phyloP scores from a whole-genome alignment of 2,797 vertebrate genomes.

The Cirrhinus mrigala region DNA sequence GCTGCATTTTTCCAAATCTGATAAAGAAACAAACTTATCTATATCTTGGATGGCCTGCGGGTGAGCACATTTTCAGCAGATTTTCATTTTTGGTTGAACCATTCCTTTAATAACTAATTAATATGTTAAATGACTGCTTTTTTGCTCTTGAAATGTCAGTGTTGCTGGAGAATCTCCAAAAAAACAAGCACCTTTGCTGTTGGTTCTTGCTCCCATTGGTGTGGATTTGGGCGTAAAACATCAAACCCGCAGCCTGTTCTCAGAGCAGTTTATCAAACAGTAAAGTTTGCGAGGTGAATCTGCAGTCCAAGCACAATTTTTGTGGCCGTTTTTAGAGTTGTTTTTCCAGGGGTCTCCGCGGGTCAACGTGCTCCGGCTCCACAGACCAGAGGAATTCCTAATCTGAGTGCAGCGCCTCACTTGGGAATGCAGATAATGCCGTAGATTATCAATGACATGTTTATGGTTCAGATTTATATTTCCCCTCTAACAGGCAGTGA shows the following conservation, averaged over 20 bases:
- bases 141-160: not conserved
- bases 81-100: not conserved
- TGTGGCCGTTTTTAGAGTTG: conserved; percentile 58
- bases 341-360: conserved; percentile 51
- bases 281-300: conserved; percentile 45
- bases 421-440: conserved; percentile 76
- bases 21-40: no score
- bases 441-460: conserved; percentile 78
- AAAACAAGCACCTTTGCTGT: not conserved
- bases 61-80: not conserved
- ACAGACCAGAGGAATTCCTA: conserved; percentile 70
- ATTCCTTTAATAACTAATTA: not conserved
- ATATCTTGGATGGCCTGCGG: not conserved
- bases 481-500: conserved; percentile 70
- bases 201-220: not conserved
- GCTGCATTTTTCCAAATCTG: not conserved
- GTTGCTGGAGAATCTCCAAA: not conserved
- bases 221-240: not conserved
- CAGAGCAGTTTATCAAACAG: not conserved
- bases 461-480: conserved; percentile 79
- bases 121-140: not conserved
- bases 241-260: not conserved
- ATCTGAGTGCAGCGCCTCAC: conserved; percentile 68
- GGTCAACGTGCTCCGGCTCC: conserved; percentile 61
- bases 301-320: conserved; percentile 46